A percentile compares a stretch with the other conserved stretches of the same genome.
These are phyloP conservation scores for Synanthedon myopaeformis DNA, from an alignment of 2,888 invertebrate species.

Conservation along the genomic window DNA sequence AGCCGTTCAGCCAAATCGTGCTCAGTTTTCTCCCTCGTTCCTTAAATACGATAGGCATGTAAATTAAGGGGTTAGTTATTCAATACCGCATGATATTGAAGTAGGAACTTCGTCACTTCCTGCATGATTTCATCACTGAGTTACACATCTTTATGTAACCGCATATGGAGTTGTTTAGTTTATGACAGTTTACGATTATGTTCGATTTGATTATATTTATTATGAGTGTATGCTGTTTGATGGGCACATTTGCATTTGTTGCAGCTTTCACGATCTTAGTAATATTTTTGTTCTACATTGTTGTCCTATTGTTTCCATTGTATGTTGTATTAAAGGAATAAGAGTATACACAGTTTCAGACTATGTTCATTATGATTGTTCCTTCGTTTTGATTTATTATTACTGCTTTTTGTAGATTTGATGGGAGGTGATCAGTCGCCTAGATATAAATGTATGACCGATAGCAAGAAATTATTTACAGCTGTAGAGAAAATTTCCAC, in stretches of 20 bases:
- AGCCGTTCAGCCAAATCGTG: conserved; percentile 14
- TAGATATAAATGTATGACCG: too few relatives aligned
- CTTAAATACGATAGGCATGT: conserved; percentile 27
- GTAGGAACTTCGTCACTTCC: conserved; percentile 14
- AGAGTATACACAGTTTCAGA: too few relatives aligned
- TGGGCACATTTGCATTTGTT: background rate
- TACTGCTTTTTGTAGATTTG: too few relatives aligned
- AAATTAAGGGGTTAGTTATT: conserved; percentile 18
- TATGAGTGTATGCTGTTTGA: background rate
- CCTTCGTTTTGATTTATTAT: too few relatives aligned
- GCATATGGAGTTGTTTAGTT: background rate
- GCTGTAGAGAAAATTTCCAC: too few relatives aligned
- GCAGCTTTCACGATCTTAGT: background rate
- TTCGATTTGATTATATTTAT: background rate
- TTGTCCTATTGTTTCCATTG: background rate
- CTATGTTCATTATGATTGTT: too few relatives aligned
- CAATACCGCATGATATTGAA: conserved; percentile 10
- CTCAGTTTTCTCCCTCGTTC: conserved; percentile 11
- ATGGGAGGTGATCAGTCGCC: too few relatives aligned
- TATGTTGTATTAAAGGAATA: too few relatives aligned
- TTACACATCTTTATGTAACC: background rate
- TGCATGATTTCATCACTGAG: conserved; percentile 13
- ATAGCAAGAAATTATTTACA: too few relatives aligned
- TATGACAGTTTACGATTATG: background rate
- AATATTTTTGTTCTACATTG: background rate